These are phyloP conservation scores for Tympanoctomys barrerae DNA, from an alignment of 2,797 vertebrate genomes.

Conservation along the genomic window DNA sequence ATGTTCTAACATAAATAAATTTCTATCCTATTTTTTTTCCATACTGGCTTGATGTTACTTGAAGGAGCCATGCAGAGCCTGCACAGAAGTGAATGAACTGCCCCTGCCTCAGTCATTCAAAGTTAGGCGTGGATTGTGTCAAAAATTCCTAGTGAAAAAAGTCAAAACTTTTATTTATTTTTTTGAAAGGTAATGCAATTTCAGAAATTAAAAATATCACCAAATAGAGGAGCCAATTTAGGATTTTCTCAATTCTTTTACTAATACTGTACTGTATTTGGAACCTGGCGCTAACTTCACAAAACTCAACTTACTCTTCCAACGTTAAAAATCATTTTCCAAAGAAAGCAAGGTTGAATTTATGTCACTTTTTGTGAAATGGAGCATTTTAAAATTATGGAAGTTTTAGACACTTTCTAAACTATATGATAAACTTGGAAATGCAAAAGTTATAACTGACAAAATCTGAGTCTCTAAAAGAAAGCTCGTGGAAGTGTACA, in stretches of 20 bases:
- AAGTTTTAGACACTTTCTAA: neutral
- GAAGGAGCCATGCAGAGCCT: neutral
- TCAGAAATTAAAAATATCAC: neutral
- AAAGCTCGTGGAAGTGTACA: neutral
- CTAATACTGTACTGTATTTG: neutral
- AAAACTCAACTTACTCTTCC: neutral
- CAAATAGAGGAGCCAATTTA: neutral
- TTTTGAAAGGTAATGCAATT: neutral
- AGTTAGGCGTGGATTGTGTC: neutral
- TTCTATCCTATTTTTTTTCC: neutral
- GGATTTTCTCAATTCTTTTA: neutral
- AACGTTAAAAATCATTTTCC: slow-evolving; percentile 29
- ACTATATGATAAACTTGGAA: neutral
- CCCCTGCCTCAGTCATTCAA: neutral
- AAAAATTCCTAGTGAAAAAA: neutral
- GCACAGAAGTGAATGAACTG: neutral
- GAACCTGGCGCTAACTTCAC: neutral
- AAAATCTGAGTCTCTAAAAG: neutral
- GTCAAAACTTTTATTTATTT: neutral
- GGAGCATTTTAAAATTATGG: neutral
- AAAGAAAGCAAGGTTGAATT: slow-evolving; percentile 4
- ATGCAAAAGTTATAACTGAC: neutral
- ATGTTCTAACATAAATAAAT: neutral
- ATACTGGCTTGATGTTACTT: neutral
- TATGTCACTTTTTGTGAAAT: neutral